Base-by-base conservation (phyloP, 2,113 vertebrate genomes). In the Protobothrops flavoviridis region DNA sequence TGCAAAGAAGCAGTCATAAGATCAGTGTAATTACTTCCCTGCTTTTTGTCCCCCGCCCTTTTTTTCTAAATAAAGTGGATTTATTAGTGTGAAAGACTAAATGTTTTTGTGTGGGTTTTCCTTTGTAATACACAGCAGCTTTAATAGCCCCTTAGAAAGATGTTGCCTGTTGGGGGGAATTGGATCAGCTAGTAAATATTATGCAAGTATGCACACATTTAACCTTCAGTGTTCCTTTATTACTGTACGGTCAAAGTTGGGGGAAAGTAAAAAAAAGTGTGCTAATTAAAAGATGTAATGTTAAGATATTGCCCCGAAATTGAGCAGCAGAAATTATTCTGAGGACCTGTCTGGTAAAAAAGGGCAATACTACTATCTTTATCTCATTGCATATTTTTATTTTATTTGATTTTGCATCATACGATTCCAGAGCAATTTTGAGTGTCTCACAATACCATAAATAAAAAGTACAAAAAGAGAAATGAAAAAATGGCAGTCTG, bases 101-200 rank as follows among this genome's bases (percentile, higher is more conserved):
- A 93, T 95, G 96, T 96, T 96, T 96, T 96, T 97, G 95, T 97
- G 96, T 92, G 88, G 96, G 94, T 96, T 95, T 94, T 94, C 96
- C 94, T 97, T 95, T 96, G 93, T 96, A 94, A 95, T 94, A 93
- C 94, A 88, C 95, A 95, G 94, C 94, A 95, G 96, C 96, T 96
- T 96, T 96, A 96, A 91, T 91, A 95, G 95, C 93, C 96, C 93
- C 1, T 95, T 96, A 94, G 95, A 93, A 95, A 96, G 93, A 56
- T 91, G 89, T 69, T 96, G 93, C 93, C 88, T 95, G 95, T 97
- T 96, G 94, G 57, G 1, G n/a, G 85, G 94, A 96, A 94, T 95
- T 95, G 12, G 95, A 95, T 93, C 91, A 96, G 87, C 93, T 91
- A 94, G 90, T 93, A 90, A 92, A 95, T 95, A 93, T 7, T 95